These are phyloP conservation scores for Gallirallus australis DNA, from an alignment of 2,797 vertebrate species.

Conservation along the genomic window DNA sequence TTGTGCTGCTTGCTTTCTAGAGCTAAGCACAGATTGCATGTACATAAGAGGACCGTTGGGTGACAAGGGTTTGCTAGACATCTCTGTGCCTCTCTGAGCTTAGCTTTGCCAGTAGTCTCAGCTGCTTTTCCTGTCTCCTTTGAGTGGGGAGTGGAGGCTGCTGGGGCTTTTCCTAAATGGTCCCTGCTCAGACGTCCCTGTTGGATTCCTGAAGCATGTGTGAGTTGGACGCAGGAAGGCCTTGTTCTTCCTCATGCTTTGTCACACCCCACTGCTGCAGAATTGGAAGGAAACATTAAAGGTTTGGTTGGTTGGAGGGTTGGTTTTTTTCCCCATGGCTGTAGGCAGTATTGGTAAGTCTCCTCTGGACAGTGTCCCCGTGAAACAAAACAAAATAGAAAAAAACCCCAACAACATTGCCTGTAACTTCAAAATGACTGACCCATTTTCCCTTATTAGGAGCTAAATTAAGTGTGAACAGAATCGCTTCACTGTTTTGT, in stretches of 20 bases:
- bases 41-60: not conserved
- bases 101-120: too few relatives aligned
- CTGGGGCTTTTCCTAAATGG: not conserved
- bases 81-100: too few relatives aligned
- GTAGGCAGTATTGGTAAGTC: not conserved
- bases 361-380: not conserved
- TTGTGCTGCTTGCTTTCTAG: not conserved
- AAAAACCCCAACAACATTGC: not conserved
- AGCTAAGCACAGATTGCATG: fast-evolving
- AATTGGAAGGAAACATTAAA: not conserved
- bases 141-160: too few relatives aligned
- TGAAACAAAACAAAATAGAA: slow-evolving; percentile 3
- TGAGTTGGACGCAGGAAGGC: not conserved
- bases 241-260: not conserved
- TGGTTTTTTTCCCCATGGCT: not conserved
- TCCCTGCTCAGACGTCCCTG: not conserved
- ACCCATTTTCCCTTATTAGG: slow-evolving; percentile 57
- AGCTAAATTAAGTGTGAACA: slow-evolving; percentile 56
- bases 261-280: not conserved
- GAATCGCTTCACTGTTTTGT: not conserved
- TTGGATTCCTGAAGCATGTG: not conserved
- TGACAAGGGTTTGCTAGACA: too few relatives aligned
- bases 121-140: too few relatives aligned
- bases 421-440: slow-evolving; percentile 10
- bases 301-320: not conserved